Evolutionary conservation across 2,797 vertebrate genomes (phyloP).

Genomic region (Ceryle rudis): DNA sequence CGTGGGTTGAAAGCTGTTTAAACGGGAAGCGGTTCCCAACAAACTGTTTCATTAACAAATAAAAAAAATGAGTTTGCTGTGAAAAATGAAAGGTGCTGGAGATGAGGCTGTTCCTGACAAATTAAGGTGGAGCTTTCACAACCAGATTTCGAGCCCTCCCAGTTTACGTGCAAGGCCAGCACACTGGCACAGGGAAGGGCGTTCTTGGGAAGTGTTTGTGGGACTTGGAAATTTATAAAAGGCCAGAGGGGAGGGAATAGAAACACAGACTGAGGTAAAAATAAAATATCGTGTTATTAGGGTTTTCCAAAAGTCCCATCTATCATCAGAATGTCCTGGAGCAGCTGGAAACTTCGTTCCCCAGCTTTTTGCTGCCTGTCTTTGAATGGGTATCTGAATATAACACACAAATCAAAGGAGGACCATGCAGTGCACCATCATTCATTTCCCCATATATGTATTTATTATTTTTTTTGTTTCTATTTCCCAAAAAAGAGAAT

Average conservation of each 20-base stretch:
- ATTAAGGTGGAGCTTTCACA: not conserved
- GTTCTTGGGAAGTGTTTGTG: not conserved
- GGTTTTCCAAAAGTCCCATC: constrained; percentile 25
- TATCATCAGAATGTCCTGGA: constrained; percentile 25
- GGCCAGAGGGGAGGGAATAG: constrained; percentile 40
- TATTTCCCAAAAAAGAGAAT: not conserved
- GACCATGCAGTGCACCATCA: not conserved
- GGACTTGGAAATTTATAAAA: constrained; percentile 53
- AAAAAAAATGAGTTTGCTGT: not conserved
- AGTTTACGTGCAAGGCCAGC: not conserved
- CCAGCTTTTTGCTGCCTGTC: not conserved
- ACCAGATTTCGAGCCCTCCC: not conserved
- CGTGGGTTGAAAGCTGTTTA: not conserved
- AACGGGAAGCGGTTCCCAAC: not conserved
- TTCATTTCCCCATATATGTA: not conserved
- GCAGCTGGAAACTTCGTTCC: not conserved
- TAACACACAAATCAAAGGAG: not conserved
- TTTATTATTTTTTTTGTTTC: not conserved
- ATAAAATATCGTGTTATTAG: constrained; percentile 47
- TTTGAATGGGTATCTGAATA: not conserved
- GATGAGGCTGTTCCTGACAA: not conserved
- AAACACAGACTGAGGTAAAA: constrained; percentile 18
- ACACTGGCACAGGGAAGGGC: not conserved
- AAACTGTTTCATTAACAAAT: not conserved
- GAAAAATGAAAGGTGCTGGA: not conserved